Evolutionary conservation across 2,113 vertebrate species (phyloP), one percentile per base, ranked within the genome.

Genomic region (Embiotoca jacksoni): DNA sequence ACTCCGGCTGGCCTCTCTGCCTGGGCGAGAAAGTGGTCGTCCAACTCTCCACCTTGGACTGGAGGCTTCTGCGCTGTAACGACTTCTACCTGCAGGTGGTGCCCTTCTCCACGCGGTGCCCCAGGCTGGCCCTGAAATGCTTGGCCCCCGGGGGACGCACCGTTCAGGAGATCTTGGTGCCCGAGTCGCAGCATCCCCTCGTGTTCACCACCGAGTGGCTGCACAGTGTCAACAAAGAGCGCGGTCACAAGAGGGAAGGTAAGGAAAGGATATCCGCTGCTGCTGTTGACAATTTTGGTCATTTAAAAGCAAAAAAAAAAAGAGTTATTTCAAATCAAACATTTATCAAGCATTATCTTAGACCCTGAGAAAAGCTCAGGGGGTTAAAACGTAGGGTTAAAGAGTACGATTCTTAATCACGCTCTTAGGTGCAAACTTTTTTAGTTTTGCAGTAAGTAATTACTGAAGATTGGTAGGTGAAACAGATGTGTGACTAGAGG

Each of bases 41-140:
- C 2, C 97, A 98, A 75, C 93, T 98, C 30, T 96, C 96, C 31
- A 96, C 97, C 7, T 81, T 98, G 65, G 96, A 97, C 80, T 97
- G 97, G 97, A 95, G 96, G 92, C 94, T 95, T 58, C 93, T 98
- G 70, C 94, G 94, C 63, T 93, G 95, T 0, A 96, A 96, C 15
- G 97, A 98, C 92, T 98, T 98, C 94, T 98, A 98, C 92, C 94
- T 98, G 54, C 97, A 97, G 90, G 96, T 98, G 81, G 96, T 97
- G 46, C 96, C 97, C 65, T 96, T 96, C 58, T 95, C 95, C 14
- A 96, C 96, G 0, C 95, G 96, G 53, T 95, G 96, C 69, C 96
- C 97, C 7, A 94, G 95, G 1, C 93, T 98, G 84, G 95, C 96
- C 3, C 94, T 98, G 5, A 97, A 97, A 86, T 98, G 97, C 76